Percentiles rank a stretch among this genome's conserved stretches.
phyloP scores from a whole-genome alignment of 2,113 vertebrate genomes.

The Alethe diademata region DNA sequence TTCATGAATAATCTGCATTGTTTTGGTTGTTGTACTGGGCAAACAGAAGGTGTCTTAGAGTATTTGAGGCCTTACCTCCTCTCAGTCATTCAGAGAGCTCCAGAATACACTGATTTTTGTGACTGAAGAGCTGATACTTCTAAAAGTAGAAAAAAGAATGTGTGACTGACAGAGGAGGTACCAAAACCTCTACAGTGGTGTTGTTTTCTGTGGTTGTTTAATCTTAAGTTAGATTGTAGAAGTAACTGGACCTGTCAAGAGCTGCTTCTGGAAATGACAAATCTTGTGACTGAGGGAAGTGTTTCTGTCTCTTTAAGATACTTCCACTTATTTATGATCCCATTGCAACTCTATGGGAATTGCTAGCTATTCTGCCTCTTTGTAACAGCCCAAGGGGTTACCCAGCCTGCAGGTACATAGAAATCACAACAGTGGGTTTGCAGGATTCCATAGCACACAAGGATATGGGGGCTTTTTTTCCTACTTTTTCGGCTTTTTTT shows the following conservation, averaged over 20 bases:
- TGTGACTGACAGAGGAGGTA: not conserved
- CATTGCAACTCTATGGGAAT: not conserved
- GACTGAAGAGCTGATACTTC: not conserved
- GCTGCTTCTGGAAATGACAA: not conserved
- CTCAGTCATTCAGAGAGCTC: not conserved
- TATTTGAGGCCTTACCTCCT: not conserved
- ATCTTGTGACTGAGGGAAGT: not conserved
- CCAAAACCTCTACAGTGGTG: not conserved
- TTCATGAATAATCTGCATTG: not conserved
- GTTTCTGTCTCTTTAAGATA: not conserved
- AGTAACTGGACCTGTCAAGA: not conserved
- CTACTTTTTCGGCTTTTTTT: not conserved
- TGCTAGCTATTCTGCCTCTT: not conserved
- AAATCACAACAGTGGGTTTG: not conserved
- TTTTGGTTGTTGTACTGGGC: not conserved
- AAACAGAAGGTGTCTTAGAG: not conserved
- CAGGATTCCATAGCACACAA: not conserved
- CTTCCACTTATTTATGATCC: not conserved
- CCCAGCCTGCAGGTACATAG: not conserved
- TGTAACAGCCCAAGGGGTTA: not conserved
- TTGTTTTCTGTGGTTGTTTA: not conserved
- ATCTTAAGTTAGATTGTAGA: not conserved
- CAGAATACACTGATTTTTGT: not conserved
- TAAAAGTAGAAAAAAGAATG: not conserved
- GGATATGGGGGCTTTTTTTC: accelerated